phyloP scores from a whole-genome alignment of 2,888 invertebrate species.

The Vandiemenella viatica region DNA sequence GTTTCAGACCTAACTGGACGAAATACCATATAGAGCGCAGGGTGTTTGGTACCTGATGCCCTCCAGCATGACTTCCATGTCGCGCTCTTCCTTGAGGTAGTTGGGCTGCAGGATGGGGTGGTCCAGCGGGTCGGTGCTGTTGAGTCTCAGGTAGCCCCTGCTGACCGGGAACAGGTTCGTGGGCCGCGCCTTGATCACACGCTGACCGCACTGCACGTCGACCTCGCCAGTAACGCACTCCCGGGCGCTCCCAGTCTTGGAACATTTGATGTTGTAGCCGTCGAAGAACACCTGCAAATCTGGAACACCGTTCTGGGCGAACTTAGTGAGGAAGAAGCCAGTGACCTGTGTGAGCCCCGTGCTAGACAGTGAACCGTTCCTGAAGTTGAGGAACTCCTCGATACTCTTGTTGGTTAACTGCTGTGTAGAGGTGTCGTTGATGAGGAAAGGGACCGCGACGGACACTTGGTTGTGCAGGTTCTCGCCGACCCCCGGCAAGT shows the following conservation, averaged over 20 bases:
- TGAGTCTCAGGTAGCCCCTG: conserved; percentile 44
- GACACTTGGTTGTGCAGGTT: conserved; percentile 51
- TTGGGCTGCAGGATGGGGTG: conserved; percentile 58
- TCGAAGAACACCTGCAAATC: conserved; percentile 38
- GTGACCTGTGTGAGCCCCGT: conserved; percentile 54
- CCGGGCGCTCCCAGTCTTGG: conserved; percentile 32
- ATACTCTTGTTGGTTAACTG: conserved; percentile 25
- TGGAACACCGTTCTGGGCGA: conserved; percentile 41
- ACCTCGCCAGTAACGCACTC: conserved; percentile 10
- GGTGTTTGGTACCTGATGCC: conserved; percentile 36
- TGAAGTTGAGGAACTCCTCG: conserved; percentile 41
- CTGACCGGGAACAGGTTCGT: conserved; percentile 47
- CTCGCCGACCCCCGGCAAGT: conserved; percentile 48
- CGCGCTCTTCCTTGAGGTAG: conserved; percentile 38
- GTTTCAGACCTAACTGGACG: too few species aligned
- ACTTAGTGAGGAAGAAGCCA: conserved; percentile 43
- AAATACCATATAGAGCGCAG: too few species aligned
- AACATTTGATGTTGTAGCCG: conserved; percentile 40
- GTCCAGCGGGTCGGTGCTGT: conserved; percentile 54
- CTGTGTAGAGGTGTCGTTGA: conserved; percentile 28
- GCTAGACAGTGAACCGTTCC: conserved; percentile 44
- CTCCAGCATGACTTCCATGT: conserved; percentile 26
- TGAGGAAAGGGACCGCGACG: conserved; percentile 37
- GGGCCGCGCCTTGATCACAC: conserved; percentile 35
- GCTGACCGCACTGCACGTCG: conserved; percentile 2